phyloP scores from a whole-genome alignment of 1,140 invertebrate species.

The Neodiprion pinetum region DNA sequence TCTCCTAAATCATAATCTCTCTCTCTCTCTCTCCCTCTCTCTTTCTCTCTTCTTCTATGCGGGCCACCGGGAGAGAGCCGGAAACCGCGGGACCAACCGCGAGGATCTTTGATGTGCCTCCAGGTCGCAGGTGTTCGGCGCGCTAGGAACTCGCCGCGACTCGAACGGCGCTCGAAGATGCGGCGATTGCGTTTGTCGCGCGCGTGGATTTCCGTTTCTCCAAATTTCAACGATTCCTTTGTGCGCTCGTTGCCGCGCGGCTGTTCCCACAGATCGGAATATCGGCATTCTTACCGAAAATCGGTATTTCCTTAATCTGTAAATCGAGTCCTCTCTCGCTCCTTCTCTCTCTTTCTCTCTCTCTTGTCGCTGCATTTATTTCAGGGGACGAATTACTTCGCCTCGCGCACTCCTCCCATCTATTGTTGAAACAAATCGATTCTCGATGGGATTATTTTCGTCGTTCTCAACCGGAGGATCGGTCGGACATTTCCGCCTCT shows the following conservation, averaged over 20 bases:
- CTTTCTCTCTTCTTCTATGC: too few relatives aligned
- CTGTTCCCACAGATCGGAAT: not conserved
- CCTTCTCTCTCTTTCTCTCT: too few relatives aligned
- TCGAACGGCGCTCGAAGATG: too few relatives aligned
- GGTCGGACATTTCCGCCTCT: conserved; percentile 18
- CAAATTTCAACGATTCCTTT: conserved; percentile 2
- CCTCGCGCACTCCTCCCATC: not conserved
- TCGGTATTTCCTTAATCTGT: not conserved
- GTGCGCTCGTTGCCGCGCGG: not conserved
- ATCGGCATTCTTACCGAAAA: not conserved
- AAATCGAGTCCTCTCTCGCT: not conserved
- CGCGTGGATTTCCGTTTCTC: not conserved
- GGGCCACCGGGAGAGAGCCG: too few relatives aligned
- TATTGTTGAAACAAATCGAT: not conserved
- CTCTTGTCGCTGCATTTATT: not conserved
- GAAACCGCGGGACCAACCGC: not conserved
- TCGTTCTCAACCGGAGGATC: conserved; percentile 2
- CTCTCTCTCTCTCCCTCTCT: too few relatives aligned
- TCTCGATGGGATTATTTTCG: not conserved
- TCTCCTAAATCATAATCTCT: too few relatives aligned
- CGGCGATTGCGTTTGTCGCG: too few relatives aligned
- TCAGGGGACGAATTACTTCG: not conserved
- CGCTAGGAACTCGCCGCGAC: too few relatives aligned
- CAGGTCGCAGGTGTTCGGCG: not conserved
- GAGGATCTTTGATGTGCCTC: not conserved